phyloP scores from a whole-genome alignment of 2,113 vertebrate genomes.

The Burhinus bistriatus region DNA sequence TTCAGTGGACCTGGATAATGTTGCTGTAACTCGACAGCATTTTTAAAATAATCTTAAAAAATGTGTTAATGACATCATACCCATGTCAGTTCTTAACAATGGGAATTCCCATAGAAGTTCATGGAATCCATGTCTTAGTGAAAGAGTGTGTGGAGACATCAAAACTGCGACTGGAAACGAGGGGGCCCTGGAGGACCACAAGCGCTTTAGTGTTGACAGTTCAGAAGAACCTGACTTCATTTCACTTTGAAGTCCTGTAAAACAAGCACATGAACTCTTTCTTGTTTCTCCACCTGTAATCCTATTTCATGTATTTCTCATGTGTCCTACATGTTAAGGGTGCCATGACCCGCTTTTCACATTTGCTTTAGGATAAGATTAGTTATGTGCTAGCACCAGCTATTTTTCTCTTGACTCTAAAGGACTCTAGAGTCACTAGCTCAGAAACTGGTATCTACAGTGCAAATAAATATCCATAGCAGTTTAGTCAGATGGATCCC shows the following conservation, averaged over 20 bases:
- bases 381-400: neutral
- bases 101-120: neutral
- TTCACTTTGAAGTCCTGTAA: neutral
- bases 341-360: neutral
- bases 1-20: neutral
- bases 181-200: rapidly evolving
- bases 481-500: neutral
- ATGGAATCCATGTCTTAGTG: neutral
- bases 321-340: neutral
- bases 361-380: neutral
- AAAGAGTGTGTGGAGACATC: neutral
- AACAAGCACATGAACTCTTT: neutral
- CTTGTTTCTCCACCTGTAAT: neutral
- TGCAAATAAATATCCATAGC: neutral
- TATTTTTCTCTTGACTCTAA: neutral
- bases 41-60: neutral
- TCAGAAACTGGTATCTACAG: neutral
- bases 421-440: neutral
- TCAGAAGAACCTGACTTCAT: neutral
- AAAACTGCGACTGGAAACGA: neutral
- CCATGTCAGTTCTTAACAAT: neutral
- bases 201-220: neutral
- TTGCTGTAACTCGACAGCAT: neutral
- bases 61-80: neutral
- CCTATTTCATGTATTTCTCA: neutral